phyloP scores from a whole-genome alignment of 2,113 vertebrate genomes.

The Onychorhynchus coronatus region DNA sequence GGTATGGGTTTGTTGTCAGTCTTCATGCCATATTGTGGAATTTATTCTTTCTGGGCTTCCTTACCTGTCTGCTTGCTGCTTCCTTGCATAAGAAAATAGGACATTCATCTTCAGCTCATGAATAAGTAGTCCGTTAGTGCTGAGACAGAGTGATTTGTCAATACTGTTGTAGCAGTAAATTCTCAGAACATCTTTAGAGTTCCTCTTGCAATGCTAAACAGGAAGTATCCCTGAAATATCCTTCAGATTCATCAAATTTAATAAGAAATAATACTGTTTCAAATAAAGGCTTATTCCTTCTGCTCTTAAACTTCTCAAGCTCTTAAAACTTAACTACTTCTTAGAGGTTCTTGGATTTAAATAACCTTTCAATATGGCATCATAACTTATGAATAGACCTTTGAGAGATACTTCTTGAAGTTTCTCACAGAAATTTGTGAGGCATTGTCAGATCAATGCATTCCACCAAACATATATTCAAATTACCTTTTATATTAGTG shows the following conservation, averaged over 20 bases:
- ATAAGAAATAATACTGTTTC: neutral
- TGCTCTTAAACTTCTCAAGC: neutral
- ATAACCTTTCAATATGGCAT: neutral
- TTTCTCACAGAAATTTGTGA: neutral
- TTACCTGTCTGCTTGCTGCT: neutral
- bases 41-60: neutral
- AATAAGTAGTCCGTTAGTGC: neutral
- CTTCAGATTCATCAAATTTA: neutral
- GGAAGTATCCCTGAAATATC: neutral
- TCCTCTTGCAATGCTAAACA: neutral
- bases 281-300: neutral
- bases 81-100: neutral
- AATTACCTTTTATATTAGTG: neutral
- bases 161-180: neutral
- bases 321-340: neutral
- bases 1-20: neutral
- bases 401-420: neutral
- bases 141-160: slow-evolving; percentile 7
- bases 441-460: neutral
- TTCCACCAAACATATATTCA: neutral
- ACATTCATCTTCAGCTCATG: slow-evolving; percentile 3
- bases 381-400: neutral
- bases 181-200: neutral
- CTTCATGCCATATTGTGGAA: neutral
- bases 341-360: neutral